Evolutionary conservation across 2,888 invertebrate species (phyloP).

Genomic region (Agonum fuliginosum): DNA sequence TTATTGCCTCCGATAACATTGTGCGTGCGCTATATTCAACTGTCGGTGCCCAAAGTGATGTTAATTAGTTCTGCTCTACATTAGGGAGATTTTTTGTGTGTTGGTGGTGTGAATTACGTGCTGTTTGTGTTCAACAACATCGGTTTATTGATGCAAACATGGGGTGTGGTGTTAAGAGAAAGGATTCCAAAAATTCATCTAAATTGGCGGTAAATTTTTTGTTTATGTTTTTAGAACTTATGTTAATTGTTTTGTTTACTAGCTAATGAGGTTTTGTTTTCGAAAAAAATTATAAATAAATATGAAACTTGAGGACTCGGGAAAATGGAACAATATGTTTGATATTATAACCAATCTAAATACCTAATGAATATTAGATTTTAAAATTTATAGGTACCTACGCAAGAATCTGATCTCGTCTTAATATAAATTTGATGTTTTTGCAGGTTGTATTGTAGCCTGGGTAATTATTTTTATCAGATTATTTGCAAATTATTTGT

Average conservation of each 20-base stretch:
- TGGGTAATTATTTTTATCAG: too few relatives aligned
- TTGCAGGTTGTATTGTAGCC: too few relatives aligned
- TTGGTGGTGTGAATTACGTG: slow-evolving; percentile 15
- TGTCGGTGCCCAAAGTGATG: not conserved
- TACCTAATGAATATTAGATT: too few relatives aligned
- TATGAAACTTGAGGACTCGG: too few relatives aligned
- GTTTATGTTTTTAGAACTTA: not conserved
- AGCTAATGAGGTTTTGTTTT: too few relatives aligned
- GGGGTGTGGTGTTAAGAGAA: slow-evolving; percentile 57
- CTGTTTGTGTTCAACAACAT: not conserved
- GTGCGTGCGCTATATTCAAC: not conserved
- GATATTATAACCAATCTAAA: too few relatives aligned
- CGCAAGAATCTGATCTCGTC: too few relatives aligned
- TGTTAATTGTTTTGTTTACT: not conserved
- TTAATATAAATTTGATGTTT: too few relatives aligned
- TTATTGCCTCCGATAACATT: slow-evolving; percentile 12
- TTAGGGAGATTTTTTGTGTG: slow-evolving; percentile 27
- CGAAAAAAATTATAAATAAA: too few relatives aligned
- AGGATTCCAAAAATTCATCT: slow-evolving; percentile 50
- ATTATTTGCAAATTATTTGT: too few relatives aligned
- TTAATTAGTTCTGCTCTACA: slow-evolving; percentile 23
- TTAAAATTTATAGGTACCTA: too few relatives aligned
- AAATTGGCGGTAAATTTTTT: slow-evolving; percentile 40
- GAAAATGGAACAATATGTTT: too few relatives aligned
- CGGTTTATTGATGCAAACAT: slow-evolving; percentile 48